Conservation (phyloP, 2,113 vertebrate genomes). For the Ageneiosus marmoratus region DNA sequence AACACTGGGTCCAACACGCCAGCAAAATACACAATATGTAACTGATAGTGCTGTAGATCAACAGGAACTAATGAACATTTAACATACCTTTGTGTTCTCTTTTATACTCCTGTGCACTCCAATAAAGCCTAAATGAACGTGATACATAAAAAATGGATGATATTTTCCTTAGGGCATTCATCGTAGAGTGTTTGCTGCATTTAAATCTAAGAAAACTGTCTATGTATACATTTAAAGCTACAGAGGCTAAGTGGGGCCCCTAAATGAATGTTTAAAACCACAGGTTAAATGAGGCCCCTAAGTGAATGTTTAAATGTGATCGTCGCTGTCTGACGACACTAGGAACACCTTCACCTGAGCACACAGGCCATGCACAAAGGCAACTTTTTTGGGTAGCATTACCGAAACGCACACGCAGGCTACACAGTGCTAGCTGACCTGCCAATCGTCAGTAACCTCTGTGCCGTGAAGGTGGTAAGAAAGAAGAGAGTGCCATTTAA, state of each 20-base stretch:
- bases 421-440: constrained; percentile 15
- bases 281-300: constrained; percentile 26
- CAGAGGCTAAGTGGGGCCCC: constrained; percentile 1
- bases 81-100: neutral
- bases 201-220: neutral
- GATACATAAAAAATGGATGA: neutral
- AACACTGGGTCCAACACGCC: neutral
- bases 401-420: constrained; percentile 25
- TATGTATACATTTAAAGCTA: neutral
- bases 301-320: constrained; percentile 47
- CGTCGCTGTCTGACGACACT: constrained; percentile 36
- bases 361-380: constrained; percentile 13
- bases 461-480: constrained; percentile 25
- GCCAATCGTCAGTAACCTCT: constrained; percentile 35
- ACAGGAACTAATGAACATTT: constrained; percentile 22
- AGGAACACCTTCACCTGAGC: constrained; percentile 30
- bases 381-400: constrained; percentile 24
- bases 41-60: neutral
- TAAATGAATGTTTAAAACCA: constrained; percentile 24
- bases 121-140: neutral
- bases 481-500: constrained; percentile 31
- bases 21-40: constrained; percentile 19
- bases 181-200: neutral
- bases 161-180: neutral
- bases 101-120: constrained; percentile 5